Base-by-base conservation (phyloP, 2,113 vertebrate species). In the Xenopus laevis region DNA sequence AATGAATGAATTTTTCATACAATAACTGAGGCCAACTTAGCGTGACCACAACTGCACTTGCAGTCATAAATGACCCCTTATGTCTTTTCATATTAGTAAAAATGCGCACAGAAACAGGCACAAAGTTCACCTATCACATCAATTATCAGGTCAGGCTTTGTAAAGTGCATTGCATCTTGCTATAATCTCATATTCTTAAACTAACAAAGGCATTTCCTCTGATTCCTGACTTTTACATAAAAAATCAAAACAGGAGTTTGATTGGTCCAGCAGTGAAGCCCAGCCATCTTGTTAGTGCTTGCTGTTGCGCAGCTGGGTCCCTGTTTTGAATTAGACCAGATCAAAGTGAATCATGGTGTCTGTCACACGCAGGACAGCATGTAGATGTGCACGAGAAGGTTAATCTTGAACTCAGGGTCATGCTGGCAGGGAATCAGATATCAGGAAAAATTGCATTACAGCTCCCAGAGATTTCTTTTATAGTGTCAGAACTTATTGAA, bases 301-400 rank as follows among this genome's bases (percentile, higher is more conserved):
- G 65, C 57, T 53, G 21, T 63, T 63, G 58, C 73, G 44, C 47
- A n/a, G 20, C 66, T 70, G 59, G 40, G 16, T 57, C 66, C 59
- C 67, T 77, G 74, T 64, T 77, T 64, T 64, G 59, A 64, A 70
- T 77, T 70, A 77, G n/a, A 9, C 52, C 20, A 64, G 74, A 77
- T 77, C 74, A 77, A 77, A 77, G 74, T 21, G 47, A 55, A n/a
- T 4, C 45, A 68, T 23, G 4, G 7, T 69, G 73, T 46, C 74
- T 70, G 67, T 77, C 65, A 70, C 74, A 69, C 50, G 20, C 50
- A 70, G 40, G 66, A 70, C 18, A 70, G 62, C 67, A 63, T 70
- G 47, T 47, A 68, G 40, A 57, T 77, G 67, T 60, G 58, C 66
- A 64, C n/a, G 12, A 70, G 50, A 70, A 64, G 58, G 66, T 64